Evolutionary conservation across 2,888 invertebrate species (phyloP), one percentile per base, ranked within the genome.

Genomic region (Leptodirus hochenwartii): DNA sequence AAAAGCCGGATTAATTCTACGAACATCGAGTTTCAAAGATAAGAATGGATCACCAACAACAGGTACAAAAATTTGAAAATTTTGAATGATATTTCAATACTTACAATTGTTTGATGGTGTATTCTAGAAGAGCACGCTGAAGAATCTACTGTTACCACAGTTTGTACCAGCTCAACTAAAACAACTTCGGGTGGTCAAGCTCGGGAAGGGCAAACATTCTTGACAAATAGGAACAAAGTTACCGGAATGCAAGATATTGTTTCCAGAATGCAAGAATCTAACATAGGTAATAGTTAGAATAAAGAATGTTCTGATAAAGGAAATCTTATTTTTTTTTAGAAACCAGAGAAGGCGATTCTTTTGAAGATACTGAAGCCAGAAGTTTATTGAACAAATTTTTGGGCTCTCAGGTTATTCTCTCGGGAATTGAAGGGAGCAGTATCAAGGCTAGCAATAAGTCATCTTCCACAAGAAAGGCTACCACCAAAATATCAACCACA

Each of bases 381-480:
- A 71, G 74, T 36, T 61, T 81, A 42, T 64, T 81, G 29, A 82
- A 82, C 60, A 81, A 80, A 61, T 81, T 81, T 59, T 62, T 82
- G 29, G 81, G 81, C 33, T 77, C 80, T 37, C 75, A 76, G 43
- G 78, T 80, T 43, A 68, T 81, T 34, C 70, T 82, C 61, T 69
- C 73, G 30, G 80, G 79, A 41, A 73, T 80, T 62, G 79, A 80
- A 30, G 32, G 32, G 6, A 30, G 38, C 3, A 35, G 39, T 15
- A 45, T 46, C 11, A 44, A 40, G 30, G 44, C 44, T 17, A 41
- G 43, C n/a, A 42, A 43, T 10, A 39, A 40, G 20, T 32, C 34
- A 4, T 37, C 40, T 15, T 47, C 47, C 13, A 43, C 43, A 8
- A 42, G 17, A 14, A 37, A 33, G 22, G 31, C 33, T 26, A 29